These are phyloP conservation scores for Drosophila emarginata DNA, from an alignment of 2,888 invertebrate genomes.

Conservation along the genomic window DNA sequence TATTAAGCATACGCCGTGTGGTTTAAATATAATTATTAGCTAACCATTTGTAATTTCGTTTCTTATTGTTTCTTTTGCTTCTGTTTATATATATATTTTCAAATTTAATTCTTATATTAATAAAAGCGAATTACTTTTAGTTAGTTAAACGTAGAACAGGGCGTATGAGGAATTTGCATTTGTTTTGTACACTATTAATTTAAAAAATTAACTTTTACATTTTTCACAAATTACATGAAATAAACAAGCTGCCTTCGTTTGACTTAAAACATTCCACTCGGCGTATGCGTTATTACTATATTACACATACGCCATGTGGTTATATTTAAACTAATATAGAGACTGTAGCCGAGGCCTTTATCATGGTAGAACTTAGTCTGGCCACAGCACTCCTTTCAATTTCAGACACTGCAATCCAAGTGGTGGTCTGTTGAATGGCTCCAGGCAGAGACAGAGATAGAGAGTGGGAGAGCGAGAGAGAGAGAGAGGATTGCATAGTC, in stretches of 20 bases:
- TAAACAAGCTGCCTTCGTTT: neutral
- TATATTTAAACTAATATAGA: neutral
- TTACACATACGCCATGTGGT: conserved; percentile 12
- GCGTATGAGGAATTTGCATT: neutral
- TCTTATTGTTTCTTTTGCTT: too few relatives aligned
- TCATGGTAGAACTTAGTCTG: neutral
- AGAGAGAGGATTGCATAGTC: neutral
- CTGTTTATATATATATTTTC: too few relatives aligned
- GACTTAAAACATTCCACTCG: neutral
- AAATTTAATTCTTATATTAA: too few relatives aligned
- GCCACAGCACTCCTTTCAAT: neutral
- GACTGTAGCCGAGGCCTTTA: neutral
- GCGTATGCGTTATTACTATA: neutral
- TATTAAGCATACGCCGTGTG: conserved; percentile 39
- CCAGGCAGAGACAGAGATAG: neutral
- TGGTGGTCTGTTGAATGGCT: neutral
- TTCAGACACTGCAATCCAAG: neutral
- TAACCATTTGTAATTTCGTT: too few relatives aligned
- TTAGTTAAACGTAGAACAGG: neutral
- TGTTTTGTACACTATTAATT: neutral
- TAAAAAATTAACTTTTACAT: neutral
- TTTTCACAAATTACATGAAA: neutral
- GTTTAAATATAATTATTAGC: too few relatives aligned
- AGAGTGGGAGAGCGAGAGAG: too few relatives aligned
- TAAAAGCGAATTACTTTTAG: neutral